Percentiles rank a stretch among this genome's conserved stretches.
Conservation (phyloP, 2,888 invertebrate genomes). For the Lasioglossum marginatum region DNA sequence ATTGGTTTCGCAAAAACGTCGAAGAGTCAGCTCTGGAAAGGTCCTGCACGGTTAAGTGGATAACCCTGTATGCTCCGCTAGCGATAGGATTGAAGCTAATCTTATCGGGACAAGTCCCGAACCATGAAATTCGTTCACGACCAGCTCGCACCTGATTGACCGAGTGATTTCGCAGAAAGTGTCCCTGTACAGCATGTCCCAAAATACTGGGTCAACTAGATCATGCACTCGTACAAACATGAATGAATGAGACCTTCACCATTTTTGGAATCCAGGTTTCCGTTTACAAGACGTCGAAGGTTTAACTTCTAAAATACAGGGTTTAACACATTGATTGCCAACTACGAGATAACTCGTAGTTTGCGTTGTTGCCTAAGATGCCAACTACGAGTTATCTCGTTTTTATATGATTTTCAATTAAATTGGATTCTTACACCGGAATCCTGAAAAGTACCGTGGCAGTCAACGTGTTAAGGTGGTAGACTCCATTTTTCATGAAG, state of each 20-base stretch:
- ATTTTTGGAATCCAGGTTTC: neutral
- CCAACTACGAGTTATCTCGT: too few species aligned
- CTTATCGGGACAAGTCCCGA: conserved; percentile 4
- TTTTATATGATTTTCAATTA: too few species aligned
- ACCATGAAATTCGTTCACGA: conserved; percentile 1
- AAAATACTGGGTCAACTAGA: neutral
- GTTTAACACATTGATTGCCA: too few species aligned
- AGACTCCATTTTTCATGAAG: too few species aligned
- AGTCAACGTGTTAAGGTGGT: too few species aligned
- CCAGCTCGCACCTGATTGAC: neutral
- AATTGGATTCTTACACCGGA: too few species aligned
- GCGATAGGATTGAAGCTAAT: conserved; percentile 8
- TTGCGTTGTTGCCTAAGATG: too few species aligned
- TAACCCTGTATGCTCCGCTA: neutral
- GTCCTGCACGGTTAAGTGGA: conserved; percentile 7
- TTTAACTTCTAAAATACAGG: too few species aligned
- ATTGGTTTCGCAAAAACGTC: neutral
- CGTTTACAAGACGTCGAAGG: too few species aligned
- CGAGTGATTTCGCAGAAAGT: neutral
- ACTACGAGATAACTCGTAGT: too few species aligned
- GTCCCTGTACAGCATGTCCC: neutral
- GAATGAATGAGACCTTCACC: neutral
- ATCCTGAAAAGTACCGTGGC: too few species aligned
- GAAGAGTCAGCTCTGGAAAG: neutral
- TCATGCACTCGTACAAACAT: neutral